These are phyloP conservation scores for Limnothrissa miodon DNA, from an alignment of 2,113 vertebrate species.

Conservation along the genomic window DNA sequence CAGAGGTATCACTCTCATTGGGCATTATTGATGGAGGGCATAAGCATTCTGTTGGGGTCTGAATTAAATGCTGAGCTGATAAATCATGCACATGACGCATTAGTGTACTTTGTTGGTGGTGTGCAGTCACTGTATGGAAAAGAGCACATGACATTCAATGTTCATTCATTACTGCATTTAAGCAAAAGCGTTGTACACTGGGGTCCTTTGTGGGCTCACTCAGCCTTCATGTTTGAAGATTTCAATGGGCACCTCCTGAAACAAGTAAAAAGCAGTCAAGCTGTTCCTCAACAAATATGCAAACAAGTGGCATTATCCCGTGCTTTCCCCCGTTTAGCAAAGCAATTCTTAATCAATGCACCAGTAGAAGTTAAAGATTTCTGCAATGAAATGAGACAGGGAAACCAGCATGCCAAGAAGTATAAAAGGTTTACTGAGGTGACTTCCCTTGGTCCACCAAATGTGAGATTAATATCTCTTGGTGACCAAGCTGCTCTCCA, in stretches of 20 bases:
- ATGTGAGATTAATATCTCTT: slow-evolving; percentile 20
- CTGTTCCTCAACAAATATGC: background rate
- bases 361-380: background rate
- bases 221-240: background rate
- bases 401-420: slow-evolving; percentile 21
- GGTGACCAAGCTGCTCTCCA: slow-evolving; percentile 31
- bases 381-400: background rate
- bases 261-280: background rate
- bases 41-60: slow-evolving; percentile 40
- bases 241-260: background rate
- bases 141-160: slow-evolving; percentile 1
- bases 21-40: slow-evolving; percentile 38
- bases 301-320: background rate
- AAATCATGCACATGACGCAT: slow-evolving; percentile 34
- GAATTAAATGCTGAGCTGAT: slow-evolving; percentile 26
- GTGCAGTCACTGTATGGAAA: slow-evolving; percentile 34
- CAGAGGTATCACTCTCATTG: slow-evolving; percentile 38
- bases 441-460: slow-evolving; percentile 39
- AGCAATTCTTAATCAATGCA: background rate
- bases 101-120: slow-evolving; percentile 25
- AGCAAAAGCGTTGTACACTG: background rate
- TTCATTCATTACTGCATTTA: background rate
- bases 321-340: background rate
- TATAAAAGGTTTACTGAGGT: slow-evolving; percentile 27
- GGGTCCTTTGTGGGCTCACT: background rate